These are phyloP conservation scores for Hydropotes inermis DNA, from an alignment of 2,113 vertebrate genomes.

Conservation along the genomic window DNA sequence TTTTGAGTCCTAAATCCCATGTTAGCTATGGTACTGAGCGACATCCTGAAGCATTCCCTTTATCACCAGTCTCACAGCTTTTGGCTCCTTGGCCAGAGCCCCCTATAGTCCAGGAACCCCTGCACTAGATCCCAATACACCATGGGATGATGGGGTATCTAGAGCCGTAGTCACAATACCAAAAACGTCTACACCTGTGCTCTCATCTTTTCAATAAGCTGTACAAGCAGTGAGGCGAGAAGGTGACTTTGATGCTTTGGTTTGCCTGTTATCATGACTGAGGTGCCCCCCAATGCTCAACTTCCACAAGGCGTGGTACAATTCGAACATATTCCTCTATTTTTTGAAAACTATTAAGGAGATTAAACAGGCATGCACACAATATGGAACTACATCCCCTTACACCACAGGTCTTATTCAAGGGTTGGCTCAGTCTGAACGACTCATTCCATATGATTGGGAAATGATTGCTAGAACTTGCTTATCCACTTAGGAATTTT, in stretches of 20 bases:
- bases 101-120: not conserved
- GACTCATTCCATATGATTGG: not conserved
- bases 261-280: not conserved
- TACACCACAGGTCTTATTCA: not conserved
- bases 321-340: not conserved
- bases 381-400: not conserved
- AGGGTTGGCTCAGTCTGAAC: not conserved
- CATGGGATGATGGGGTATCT: not conserved
- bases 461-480: not conserved
- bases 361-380: not conserved
- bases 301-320: not conserved
- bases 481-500: not conserved
- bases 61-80: not conserved
- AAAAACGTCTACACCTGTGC: fast-evolving
- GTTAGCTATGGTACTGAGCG: not conserved
- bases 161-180: not conserved
- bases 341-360: not conserved
- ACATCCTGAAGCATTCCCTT: not conserved
- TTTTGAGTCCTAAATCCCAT: not conserved
- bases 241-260: not conserved
- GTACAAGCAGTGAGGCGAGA: fast-evolving
- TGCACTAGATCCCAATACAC: not conserved
- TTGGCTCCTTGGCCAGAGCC: not conserved
- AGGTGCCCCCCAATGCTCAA: not conserved
- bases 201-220: not conserved